Conservation (phyloP, 2,113 vertebrate species). For the Antechinus stuartii region DNA sequence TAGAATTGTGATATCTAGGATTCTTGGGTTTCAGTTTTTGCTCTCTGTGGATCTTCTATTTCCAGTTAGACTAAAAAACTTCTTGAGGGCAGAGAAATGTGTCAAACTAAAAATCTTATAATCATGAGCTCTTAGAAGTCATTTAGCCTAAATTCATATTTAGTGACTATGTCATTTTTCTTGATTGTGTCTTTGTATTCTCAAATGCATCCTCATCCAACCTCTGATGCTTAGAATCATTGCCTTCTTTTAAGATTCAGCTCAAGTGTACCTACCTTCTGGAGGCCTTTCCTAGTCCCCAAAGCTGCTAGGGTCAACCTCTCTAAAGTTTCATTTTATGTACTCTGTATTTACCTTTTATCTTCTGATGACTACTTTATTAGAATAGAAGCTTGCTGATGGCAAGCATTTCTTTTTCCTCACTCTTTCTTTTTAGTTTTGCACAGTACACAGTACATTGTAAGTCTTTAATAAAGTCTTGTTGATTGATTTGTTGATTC, state of each 20-base stretch:
- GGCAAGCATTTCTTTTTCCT: background rate
- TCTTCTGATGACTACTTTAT: background rate
- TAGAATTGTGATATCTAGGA: background rate
- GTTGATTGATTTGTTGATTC: background rate
- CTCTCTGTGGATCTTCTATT: background rate
- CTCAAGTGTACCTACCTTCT: background rate
- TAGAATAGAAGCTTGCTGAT: background rate
- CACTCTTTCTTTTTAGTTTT: background rate
- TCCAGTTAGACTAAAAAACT: background rate
- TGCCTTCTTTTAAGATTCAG: background rate
- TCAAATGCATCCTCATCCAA: background rate
- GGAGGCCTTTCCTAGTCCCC: background rate
- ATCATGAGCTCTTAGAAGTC: background rate
- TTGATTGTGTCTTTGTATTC: background rate
- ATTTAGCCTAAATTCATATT: background rate
- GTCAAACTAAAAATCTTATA: background rate
- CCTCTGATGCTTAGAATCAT: background rate
- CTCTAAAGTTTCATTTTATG: background rate
- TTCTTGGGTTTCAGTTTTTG: background rate
- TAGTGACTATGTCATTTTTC: background rate
- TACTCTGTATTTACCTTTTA: background rate
- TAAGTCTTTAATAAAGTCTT: background rate
- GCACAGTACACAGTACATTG: background rate
- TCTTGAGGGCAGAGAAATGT: background rate
- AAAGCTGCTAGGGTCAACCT: background rate